Conservation (phyloP, 1,140 invertebrate genomes). For the Pissodes strobi region DNA sequence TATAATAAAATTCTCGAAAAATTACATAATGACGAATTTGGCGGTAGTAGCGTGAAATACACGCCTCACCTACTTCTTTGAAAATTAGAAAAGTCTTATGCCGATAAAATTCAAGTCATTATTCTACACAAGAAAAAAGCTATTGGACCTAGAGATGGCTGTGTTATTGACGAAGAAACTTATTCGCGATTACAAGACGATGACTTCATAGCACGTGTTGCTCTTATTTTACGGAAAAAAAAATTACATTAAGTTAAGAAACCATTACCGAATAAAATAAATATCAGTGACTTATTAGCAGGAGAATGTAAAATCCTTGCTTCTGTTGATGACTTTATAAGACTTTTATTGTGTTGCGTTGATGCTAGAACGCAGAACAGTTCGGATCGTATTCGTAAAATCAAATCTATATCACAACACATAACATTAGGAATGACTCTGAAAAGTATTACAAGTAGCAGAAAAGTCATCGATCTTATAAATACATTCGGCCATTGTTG, state of each 20-base stretch:
- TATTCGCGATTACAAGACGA: background rate
- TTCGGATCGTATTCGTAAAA: background rate
- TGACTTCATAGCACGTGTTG: background rate
- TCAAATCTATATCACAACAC: conserved; percentile 33
- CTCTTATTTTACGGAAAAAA: background rate
- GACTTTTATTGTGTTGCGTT: background rate
- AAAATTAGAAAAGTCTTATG: background rate
- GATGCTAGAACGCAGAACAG: background rate
- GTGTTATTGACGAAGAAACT: background rate
- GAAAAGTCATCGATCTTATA: conserved; percentile 43
- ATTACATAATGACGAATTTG: background rate
- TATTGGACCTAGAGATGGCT: background rate
- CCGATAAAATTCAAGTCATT: background rate
- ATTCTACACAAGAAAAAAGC: background rate
- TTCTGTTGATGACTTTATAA: background rate
- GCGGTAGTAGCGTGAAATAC: background rate
- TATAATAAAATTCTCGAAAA: background rate
- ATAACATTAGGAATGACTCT: conserved; percentile 37
- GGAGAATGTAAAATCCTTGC: background rate
- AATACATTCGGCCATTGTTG: conserved; percentile 50
- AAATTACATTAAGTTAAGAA: background rate
- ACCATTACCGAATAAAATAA: background rate
- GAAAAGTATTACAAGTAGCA: conserved; percentile 52
- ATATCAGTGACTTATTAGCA: background rate
- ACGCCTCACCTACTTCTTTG: background rate